Conservation (phyloP, 2,797 vertebrate genomes). For the Sebastiscus tertius region DNA sequence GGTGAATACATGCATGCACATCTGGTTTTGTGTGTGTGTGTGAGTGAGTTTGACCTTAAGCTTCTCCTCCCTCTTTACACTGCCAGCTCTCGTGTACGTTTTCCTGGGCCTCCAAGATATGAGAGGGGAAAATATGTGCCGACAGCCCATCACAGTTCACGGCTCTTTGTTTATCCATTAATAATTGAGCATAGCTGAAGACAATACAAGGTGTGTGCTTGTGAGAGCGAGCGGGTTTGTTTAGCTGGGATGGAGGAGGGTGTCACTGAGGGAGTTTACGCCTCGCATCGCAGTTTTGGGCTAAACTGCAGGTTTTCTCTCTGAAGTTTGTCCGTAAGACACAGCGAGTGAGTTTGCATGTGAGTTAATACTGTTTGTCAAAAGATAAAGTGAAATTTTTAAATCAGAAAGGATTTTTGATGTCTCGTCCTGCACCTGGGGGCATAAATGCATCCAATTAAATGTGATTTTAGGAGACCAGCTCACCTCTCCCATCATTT, state of each 20-base stretch:
- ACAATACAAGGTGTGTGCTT: conserved; percentile 63
- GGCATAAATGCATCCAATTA: no score
- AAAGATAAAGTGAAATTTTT: background rate
- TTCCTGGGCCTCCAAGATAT: conserved; percentile 70
- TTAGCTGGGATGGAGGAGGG: conserved; percentile 31
- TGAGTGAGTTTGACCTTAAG: conserved; percentile 81
- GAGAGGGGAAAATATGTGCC: conserved; percentile 74
- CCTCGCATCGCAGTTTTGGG: conserved; percentile 66
- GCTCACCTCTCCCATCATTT: background rate
- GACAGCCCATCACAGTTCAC: conserved; percentile 79
- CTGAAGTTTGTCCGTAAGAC: conserved; percentile 38
- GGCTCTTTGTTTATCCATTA: conserved; percentile 83
- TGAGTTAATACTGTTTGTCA: conserved; percentile 13
- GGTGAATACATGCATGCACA: conserved; percentile 32
- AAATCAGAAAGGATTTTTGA: background rate
- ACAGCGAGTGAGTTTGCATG: background rate
- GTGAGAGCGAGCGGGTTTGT: conserved; percentile 16
- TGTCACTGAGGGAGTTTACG: conserved; percentile 68
- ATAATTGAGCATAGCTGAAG: conserved; percentile 83
- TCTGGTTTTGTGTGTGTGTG: background rate
- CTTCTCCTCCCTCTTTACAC: conserved; percentile 76
- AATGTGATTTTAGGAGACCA: background rate
- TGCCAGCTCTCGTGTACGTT: conserved; percentile 71
- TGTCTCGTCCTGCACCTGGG: background rate
- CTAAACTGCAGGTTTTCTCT: conserved; percentile 68